phyloP scores from a whole-genome alignment of 2,113 vertebrate genomes.

The Gymnocephalus cernua region DNA sequence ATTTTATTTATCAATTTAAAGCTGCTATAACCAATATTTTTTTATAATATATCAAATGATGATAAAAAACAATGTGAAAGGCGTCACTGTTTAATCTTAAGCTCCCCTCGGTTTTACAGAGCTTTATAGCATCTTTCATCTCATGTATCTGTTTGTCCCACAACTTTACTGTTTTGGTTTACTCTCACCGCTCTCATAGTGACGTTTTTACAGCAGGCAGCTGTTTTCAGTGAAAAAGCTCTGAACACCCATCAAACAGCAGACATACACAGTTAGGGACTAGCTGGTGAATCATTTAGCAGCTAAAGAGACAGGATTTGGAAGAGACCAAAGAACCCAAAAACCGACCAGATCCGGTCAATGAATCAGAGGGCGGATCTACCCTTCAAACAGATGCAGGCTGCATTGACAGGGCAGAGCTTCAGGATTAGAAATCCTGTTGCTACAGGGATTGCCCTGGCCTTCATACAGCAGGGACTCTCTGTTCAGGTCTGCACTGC shows the following conservation, averaged over 20 bases:
- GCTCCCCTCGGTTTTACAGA: background rate
- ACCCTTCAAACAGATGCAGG: constrained; percentile 37
- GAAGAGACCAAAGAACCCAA: background rate
- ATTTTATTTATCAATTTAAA: background rate
- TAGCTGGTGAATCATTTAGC: background rate
- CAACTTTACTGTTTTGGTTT: background rate
- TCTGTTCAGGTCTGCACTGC: constrained; percentile 65
- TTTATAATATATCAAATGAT: no score
- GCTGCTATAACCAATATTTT: background rate
- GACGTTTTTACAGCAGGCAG: background rate
- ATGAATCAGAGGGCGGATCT: constrained; percentile 49
- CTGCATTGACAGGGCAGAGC: constrained; percentile 44
- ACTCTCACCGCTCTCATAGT: background rate
- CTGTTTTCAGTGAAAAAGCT: background rate
- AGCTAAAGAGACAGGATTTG: background rate
- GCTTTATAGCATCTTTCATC: background rate
- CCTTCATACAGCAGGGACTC: constrained; percentile 49
- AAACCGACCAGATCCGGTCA: constrained; percentile 9
- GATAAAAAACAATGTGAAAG: background rate
- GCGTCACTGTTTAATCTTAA: background rate
- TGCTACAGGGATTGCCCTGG: constrained; percentile 67
- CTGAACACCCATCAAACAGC: background rate
- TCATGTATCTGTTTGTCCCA: background rate
- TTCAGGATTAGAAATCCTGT: constrained; percentile 47
- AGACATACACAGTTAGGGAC: background rate